These are phyloP conservation scores for Lasius fuliginosus DNA, from an alignment of 2,888 invertebrate species.

Conservation along the genomic window DNA sequence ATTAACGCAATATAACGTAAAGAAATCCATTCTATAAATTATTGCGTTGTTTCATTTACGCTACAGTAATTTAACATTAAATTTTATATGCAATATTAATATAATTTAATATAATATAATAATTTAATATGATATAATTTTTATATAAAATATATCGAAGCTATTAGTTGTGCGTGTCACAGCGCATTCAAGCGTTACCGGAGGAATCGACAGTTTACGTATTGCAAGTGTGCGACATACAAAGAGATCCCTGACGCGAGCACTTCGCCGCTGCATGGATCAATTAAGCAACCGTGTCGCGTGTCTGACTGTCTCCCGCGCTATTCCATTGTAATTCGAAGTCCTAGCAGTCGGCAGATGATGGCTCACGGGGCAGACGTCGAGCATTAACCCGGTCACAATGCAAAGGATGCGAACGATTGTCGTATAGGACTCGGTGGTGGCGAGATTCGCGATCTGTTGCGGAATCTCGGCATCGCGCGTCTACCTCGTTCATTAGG, in stretches of 20 bases:
- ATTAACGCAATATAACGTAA: background rate
- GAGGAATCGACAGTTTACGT: slow-evolving; percentile 40
- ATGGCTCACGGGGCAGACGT: slow-evolving; percentile 63
- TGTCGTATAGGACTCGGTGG: slow-evolving; percentile 62
- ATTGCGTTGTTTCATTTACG: background rate
- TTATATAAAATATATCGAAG: background rate
- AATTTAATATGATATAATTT: background rate
- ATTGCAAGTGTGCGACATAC: slow-evolving; percentile 36
- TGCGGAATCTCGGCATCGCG: slow-evolving; percentile 51
- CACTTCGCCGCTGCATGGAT: slow-evolving; percentile 63
- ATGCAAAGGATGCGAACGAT: slow-evolving; percentile 67
- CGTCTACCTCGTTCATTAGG: slow-evolving; percentile 29
- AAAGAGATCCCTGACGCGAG: slow-evolving; percentile 57
- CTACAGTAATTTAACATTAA: background rate
- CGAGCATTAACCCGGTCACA: slow-evolving; percentile 72
- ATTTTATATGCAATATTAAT: background rate
- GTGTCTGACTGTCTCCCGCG: slow-evolving; percentile 52
- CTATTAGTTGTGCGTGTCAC: background rate
- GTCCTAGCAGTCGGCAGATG: slow-evolving; percentile 56
- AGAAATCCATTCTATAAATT: background rate
- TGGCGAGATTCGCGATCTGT: slow-evolving; percentile 67
- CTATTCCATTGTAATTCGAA: slow-evolving; percentile 71
- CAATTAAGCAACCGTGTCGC: slow-evolving; percentile 65
- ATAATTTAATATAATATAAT: background rate
- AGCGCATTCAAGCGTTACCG: background rate